Conservation (phyloP, 2,113 vertebrate genomes). For the Megaceryle maxima region DNA sequence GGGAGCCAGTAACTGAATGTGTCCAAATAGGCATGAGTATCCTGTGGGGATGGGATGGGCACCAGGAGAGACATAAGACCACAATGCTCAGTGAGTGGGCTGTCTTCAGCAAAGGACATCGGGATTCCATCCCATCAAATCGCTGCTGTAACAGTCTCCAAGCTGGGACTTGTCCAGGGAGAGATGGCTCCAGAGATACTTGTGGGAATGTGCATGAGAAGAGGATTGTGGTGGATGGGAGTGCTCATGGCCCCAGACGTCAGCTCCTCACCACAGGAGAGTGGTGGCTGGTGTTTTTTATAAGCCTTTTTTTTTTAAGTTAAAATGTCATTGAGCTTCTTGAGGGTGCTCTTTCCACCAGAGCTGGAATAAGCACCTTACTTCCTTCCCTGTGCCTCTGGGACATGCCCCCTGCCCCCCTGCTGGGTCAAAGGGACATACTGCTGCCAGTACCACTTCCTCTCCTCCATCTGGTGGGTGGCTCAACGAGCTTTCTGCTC, state of each 20-base stretch:
- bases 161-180: not conserved
- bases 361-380: not conserved
- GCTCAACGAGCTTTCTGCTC: not conserved
- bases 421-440: not conserved
- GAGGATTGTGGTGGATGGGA: not conserved
- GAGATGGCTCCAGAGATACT: not conserved
- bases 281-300: not conserved
- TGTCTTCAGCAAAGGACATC: not conserved
- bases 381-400: not conserved
- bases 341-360: not conserved
- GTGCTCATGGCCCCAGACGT: not conserved
- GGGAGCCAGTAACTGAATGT: fast-evolving
- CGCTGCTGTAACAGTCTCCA: not conserved
- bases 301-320: not conserved
- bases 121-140: fast-evolving
- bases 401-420: fast-evolving
- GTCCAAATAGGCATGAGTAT: not conserved
- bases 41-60: not conserved
- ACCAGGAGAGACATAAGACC: not conserved
- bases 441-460: not conserved
- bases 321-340: not conserved
- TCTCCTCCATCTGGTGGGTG: not conserved
- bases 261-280: not conserved
- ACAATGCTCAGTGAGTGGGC: not conserved
- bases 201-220: not conserved